These are phyloP conservation scores for Morone saxatilis DNA, from an alignment of 2,113 vertebrate species.

Conservation along the genomic window DNA sequence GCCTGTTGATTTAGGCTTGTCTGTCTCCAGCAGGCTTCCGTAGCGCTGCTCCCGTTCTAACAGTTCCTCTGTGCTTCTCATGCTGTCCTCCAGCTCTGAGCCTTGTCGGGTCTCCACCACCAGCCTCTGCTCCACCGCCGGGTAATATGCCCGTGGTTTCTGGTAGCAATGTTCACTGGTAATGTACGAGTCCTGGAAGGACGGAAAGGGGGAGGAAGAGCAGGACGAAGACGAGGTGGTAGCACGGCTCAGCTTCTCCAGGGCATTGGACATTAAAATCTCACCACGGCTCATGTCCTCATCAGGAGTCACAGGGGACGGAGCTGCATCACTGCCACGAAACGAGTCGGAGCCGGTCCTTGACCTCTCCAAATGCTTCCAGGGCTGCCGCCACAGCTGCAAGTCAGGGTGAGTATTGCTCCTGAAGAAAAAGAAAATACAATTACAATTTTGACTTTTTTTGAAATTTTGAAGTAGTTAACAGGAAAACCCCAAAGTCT, in stretches of 20 bases:
- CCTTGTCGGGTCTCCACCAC: constrained; percentile 92
- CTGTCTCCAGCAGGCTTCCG: constrained; percentile 88
- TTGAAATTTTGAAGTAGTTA: too few relatives aligned
- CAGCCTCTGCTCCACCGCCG: constrained; percentile 93
- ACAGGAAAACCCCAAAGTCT: not conserved
- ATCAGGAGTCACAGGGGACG: constrained; percentile 70
- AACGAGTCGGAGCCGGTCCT: constrained; percentile 78
- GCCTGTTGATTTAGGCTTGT: constrained; percentile 83
- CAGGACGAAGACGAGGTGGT: constrained; percentile 70
- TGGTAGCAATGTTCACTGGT: constrained; percentile 98
- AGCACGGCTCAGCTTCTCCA: constrained; percentile 87
- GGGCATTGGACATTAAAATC: constrained; percentile 73
- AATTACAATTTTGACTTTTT: too few relatives aligned
- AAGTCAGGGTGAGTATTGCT: constrained; percentile 92
- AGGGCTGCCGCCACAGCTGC: constrained; percentile 94
- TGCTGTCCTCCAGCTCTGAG: constrained; percentile 89
- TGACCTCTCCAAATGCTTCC: constrained; percentile 89
- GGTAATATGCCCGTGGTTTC: constrained; percentile 94
- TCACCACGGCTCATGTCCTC: constrained; percentile 77
- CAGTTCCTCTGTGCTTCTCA: constrained; percentile 88
- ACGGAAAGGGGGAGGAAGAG: constrained; percentile 78
- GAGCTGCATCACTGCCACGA: constrained; percentile 58
- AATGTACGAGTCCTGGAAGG: constrained; percentile 94
- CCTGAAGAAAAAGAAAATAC: constrained; percentile 71
- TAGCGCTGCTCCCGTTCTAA: constrained; percentile 86